These are phyloP conservation scores for Leuciscus waleckii DNA, from an alignment of 2,797 vertebrate species.

Conservation along the genomic window DNA sequence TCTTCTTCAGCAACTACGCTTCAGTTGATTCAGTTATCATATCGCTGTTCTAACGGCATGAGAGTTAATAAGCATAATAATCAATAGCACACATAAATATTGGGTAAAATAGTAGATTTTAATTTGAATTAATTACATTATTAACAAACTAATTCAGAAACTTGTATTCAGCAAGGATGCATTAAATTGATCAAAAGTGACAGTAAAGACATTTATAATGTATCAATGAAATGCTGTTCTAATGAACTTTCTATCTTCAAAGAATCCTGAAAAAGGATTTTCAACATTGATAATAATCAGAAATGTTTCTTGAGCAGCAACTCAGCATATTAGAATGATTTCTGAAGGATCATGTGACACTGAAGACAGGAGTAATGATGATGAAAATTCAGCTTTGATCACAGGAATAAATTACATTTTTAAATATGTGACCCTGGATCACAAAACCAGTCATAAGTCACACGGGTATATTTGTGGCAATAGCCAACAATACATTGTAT, in stretches of 20 bases:
- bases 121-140: no score
- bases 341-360: neutral
- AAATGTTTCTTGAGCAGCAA: neutral
- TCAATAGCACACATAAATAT: neutral
- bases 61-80: neutral
- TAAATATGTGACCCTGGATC: neutral
- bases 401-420: neutral
- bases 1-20: neutral
- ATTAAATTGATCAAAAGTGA: neutral
- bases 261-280: neutral
- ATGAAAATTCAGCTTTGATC: neutral
- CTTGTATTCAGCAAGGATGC: neutral
- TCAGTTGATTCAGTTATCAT: no score
- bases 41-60: neutral
- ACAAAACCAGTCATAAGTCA: no score
- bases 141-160: neutral
- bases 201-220: neutral
- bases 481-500: no score
- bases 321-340: neutral
- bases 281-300: neutral
- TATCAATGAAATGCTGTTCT: neutral
- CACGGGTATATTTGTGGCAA: no score
- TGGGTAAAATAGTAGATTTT: neutral
- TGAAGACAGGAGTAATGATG: neutral
- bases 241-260: neutral